phyloP scores from a whole-genome alignment of 2,888 invertebrate species.

The Ophioninae sp. region DNA sequence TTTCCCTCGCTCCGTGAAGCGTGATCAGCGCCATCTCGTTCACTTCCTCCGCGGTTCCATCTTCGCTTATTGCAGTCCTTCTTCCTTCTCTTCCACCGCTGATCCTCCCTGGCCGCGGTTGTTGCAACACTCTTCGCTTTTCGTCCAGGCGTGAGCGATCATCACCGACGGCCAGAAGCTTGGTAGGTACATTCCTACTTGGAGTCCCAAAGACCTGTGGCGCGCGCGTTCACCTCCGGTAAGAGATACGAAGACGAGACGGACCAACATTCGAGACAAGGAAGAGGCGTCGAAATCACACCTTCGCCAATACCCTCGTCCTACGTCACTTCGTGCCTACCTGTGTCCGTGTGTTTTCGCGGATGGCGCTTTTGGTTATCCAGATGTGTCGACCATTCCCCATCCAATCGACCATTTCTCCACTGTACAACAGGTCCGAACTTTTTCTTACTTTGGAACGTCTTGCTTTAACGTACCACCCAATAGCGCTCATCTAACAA shows the following conservation, averaged over 20 bases:
- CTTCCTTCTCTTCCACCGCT: not conserved
- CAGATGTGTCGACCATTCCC: constrained; percentile 54
- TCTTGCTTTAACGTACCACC: too few relatives aligned
- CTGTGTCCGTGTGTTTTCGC: constrained; percentile 45
- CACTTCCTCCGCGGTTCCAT: too few relatives aligned
- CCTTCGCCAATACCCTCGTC: constrained; percentile 72
- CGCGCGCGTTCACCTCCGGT: constrained; percentile 50
- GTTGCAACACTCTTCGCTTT: constrained; percentile 20
- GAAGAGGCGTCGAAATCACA: constrained; percentile 78
- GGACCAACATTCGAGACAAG: constrained; percentile 39
- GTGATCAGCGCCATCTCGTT: too few relatives aligned
- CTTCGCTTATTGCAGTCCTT: too few relatives aligned
- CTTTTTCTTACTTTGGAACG: too few relatives aligned
- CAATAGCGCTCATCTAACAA: too few relatives aligned
- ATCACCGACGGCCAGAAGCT: constrained; percentile 41
- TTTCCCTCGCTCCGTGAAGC: not conserved
- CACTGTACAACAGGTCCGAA: too few relatives aligned
- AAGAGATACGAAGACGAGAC: constrained; percentile 5
- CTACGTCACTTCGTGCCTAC: not conserved
- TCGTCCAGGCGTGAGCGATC: constrained; percentile 40
- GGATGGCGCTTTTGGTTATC: constrained; percentile 75
- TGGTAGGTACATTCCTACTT: constrained; percentile 34
- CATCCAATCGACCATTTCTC: constrained; percentile 5
- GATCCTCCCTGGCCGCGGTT: constrained; percentile 26
- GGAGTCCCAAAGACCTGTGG: constrained; percentile 30